phyloP scores from a whole-genome alignment of 1,140 invertebrate genomes.

The Zeugodacus cucurbitae region DNA sequence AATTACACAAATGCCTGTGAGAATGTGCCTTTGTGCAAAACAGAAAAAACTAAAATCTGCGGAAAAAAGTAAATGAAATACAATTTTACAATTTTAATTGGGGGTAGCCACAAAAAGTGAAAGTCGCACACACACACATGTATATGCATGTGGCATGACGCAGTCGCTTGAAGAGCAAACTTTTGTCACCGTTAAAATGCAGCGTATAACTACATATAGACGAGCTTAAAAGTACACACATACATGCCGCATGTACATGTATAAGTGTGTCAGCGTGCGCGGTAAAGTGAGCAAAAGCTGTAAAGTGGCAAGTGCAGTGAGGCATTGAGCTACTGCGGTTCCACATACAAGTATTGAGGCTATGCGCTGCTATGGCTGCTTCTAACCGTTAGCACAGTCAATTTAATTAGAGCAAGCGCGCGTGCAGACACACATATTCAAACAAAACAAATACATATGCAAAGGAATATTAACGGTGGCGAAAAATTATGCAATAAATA shows the following conservation, averaged over 20 bases:
- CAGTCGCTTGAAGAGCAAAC: neutral
- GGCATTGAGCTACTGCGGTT: constrained; percentile 9
- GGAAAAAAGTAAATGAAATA: neutral
- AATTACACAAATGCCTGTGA: neutral
- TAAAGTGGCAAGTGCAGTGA: constrained; percentile 34
- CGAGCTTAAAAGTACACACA: neutral
- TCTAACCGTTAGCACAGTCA: neutral
- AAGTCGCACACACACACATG: neutral
- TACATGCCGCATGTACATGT: neutral
- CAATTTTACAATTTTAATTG: neutral
- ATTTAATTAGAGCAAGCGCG: constrained; percentile 11
- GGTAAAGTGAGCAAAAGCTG: constrained; percentile 25
- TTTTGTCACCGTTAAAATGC: neutral
- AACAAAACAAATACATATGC: neutral
- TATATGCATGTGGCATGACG: neutral
- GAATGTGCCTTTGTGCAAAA: neutral
- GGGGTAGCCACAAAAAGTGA: neutral
- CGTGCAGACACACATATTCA: neutral
- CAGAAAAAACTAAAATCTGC: neutral
- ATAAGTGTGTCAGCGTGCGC: constrained; percentile 27
- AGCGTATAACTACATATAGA: neutral
- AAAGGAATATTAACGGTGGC: too few species aligned
- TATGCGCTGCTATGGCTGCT: neutral
- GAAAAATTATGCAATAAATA: too few species aligned
- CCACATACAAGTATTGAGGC: neutral